Conservation (phyloP, 1,140 invertebrate genomes). For the Paralvinella palmiformis region DNA sequence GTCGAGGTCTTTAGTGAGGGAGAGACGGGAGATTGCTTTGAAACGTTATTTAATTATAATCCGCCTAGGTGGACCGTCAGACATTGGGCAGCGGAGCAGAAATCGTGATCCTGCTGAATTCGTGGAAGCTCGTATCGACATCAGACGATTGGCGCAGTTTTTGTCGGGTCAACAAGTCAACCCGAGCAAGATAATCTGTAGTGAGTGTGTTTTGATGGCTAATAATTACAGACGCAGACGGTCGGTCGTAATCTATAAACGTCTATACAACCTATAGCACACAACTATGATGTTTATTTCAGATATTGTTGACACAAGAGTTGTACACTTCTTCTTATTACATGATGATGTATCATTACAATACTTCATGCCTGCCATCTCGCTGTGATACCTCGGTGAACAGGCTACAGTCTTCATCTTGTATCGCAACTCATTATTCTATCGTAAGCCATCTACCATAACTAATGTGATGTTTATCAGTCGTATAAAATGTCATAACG, state of each 20-base stretch:
- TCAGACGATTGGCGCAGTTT: slow-evolving; percentile 57
- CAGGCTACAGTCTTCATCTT: not conserved
- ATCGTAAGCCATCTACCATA: too few species aligned
- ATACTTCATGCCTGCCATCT: slow-evolving; percentile 47
- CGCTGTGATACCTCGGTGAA: not conserved
- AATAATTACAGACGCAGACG: not conserved
- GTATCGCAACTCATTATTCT: too few species aligned
- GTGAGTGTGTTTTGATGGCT: slow-evolving; percentile 37
- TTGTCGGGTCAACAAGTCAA: slow-evolving; percentile 57
- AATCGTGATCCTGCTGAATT: slow-evolving; percentile 25
- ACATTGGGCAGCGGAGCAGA: too few species aligned
- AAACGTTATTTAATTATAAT: too few species aligned
- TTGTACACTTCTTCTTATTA: slow-evolving; percentile 56
- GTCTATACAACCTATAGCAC: slow-evolving; percentile 10
- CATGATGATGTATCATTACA: slow-evolving; percentile 58
- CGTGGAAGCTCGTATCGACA: slow-evolving; percentile 53
- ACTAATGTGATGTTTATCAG: too few species aligned
- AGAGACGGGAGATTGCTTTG: too few species aligned
- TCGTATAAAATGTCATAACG: too few species aligned
- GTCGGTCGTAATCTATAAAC: not conserved
- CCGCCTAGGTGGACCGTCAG: too few species aligned
- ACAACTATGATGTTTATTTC: slow-evolving; percentile 27
- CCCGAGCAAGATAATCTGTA: slow-evolving; percentile 56
- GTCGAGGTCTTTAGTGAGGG: too few species aligned
- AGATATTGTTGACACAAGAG: slow-evolving; percentile 55